Evolutionary conservation across 1,140 invertebrate genomes (phyloP).

Genomic region (Stegodyphus mimosarum): DNA sequence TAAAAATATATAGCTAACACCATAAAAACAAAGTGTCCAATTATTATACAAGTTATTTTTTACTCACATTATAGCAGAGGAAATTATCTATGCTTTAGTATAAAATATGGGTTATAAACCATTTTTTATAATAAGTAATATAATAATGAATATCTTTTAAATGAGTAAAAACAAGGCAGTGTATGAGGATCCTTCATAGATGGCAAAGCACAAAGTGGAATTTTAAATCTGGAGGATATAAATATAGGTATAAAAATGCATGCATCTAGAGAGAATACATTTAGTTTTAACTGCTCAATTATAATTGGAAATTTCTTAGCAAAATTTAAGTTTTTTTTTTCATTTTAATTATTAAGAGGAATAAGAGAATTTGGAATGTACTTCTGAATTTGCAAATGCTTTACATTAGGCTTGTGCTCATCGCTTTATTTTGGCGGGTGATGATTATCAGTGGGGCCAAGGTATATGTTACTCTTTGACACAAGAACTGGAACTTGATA

Average conservation of each 20-base stretch:
- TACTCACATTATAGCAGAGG: too few relatives aligned
- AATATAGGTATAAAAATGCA: neutral
- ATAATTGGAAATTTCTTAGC: neutral
- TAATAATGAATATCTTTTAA: too few relatives aligned
- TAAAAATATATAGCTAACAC: too few relatives aligned
- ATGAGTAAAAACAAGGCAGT: too few relatives aligned
- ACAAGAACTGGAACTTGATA: slow-evolving; percentile 78
- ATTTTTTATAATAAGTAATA: too few relatives aligned
- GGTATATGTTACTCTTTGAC: slow-evolving; percentile 89
- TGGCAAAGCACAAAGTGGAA: too few relatives aligned
- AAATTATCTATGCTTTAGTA: too few relatives aligned
- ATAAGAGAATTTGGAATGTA: neutral
- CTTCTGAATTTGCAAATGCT: neutral
- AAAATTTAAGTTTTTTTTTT: neutral
- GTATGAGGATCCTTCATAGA: too few relatives aligned
- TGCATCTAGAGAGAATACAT: neutral
- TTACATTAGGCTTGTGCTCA: slow-evolving; percentile 86
- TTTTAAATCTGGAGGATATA: neutral
- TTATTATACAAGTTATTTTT: too few relatives aligned
- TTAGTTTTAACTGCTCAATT: neutral
- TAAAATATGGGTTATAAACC: too few relatives aligned
- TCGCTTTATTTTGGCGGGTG: slow-evolving; percentile 79
- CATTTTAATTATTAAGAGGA: neutral
- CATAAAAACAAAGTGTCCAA: too few relatives aligned
- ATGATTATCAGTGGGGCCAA: slow-evolving; percentile 82